phyloP scores from a whole-genome alignment of 2,888 invertebrate species.

The Hydropsyche betteni region DNA sequence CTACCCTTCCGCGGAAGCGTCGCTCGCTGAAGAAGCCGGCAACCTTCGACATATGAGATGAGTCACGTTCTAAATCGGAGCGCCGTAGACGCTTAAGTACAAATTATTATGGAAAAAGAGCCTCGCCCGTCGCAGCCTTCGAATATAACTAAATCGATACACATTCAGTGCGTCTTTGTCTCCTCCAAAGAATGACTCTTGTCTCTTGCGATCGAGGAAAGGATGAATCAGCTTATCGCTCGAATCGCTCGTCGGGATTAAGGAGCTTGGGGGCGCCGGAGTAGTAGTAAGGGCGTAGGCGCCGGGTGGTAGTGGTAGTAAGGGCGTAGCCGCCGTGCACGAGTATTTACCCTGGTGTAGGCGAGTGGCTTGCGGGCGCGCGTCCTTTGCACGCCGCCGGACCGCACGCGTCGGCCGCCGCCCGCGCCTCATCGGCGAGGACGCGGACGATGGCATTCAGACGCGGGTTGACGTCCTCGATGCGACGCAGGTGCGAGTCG shows the following conservation, averaged over 20 bases:
- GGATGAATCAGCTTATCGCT: not conserved
- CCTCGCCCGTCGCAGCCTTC: not conserved
- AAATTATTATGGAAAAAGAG: not conserved
- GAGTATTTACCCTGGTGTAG: conserved; percentile 73
- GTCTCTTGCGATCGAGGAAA: not conserved
- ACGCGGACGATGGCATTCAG: conserved; percentile 61
- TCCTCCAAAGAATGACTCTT: no score
- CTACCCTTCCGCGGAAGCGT: no score
- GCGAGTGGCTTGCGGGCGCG: conserved; percentile 13
- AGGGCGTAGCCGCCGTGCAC: not conserved
- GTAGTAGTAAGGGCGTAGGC: not conserved
- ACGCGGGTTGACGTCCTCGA: no score
- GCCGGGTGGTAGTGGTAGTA: not conserved
- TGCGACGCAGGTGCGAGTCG: conserved; percentile 62
- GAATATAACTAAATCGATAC: not conserved
- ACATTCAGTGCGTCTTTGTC: no score
- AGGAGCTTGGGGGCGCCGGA: not conserved
- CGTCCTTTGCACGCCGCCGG: conserved; percentile 60
- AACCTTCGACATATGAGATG: no score
- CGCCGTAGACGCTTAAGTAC: not conserved
- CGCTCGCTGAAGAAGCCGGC: no score
- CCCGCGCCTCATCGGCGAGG: conserved; percentile 59
- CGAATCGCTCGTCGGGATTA: not conserved
- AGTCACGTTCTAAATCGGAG: not conserved
- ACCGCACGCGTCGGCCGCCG: conserved; percentile 59